phyloP scores from a whole-genome alignment of 1,140 invertebrate genomes.

The Lepidurus packardi region DNA sequence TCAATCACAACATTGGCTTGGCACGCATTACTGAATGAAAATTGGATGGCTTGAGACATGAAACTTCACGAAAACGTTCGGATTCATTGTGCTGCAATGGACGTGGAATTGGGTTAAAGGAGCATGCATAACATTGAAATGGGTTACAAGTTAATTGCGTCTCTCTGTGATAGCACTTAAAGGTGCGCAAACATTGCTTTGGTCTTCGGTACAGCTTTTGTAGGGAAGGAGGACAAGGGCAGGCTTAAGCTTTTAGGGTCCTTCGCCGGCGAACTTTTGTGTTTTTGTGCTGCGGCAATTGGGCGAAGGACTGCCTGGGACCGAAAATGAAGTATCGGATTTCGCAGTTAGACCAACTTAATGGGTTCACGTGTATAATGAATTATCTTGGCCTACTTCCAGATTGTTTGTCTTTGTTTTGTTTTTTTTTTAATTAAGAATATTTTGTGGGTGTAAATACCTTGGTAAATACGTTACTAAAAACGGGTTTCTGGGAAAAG shows the following conservation, averaged over 20 bases:
- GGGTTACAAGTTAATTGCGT: no score
- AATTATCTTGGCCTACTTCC: neutral
- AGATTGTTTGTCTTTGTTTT: no score
- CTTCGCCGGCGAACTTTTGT: neutral
- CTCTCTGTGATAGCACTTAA: no score
- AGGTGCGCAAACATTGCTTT: no score
- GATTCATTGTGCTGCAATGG: no score
- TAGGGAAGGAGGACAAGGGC: neutral
- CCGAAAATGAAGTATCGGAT: neutral
- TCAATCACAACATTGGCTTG: no score
- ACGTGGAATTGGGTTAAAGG: no score
- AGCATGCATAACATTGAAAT: no score
- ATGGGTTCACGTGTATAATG: neutral
- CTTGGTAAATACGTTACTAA: neutral
- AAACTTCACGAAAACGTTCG: no score
- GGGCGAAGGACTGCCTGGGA: neutral
- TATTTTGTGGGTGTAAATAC: neutral
- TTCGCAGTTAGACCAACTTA: neutral
- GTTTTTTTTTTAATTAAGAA: no score
- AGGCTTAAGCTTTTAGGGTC: neutral
- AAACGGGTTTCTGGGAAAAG: neutral
- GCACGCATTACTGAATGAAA: no score
- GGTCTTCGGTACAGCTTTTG: neutral
- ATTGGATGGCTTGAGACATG: no score
- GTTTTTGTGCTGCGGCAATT: slow-evolving; percentile 13